A percentile compares a stretch with the other conserved stretches of the same genome.
Evolutionary conservation across 2,797 vertebrate species (phyloP).

Genomic region (Labeo calbasu): DNA sequence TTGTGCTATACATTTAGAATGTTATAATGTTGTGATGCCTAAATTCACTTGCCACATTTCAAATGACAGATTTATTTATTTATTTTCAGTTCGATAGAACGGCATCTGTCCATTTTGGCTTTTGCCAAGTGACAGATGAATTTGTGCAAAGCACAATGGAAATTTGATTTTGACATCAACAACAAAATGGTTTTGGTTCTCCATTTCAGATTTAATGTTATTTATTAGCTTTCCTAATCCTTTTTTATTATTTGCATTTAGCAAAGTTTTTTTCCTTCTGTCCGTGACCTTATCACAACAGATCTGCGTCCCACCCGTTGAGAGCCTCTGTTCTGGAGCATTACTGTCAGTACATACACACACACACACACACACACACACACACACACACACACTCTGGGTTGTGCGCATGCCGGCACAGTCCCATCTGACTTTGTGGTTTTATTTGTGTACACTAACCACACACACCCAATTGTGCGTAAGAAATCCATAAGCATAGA

Average conservation of each 20-base stretch:
- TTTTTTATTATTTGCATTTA: neutral
- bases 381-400: neutral
- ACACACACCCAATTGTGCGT: neutral
- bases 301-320: neutral
- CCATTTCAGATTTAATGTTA: neutral
- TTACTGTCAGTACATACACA: slow-evolving; percentile 35
- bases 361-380: neutral
- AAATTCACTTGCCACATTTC: neutral
- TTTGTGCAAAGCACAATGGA: neutral
- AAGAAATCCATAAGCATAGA: slow-evolving; percentile 13
- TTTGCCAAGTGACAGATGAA: neutral
- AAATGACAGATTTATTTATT: neutral
- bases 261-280: neutral
- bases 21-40: neutral
- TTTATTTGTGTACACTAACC: neutral
- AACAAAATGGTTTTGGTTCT: neutral
- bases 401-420: slow-evolving; percentile 12
- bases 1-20: neutral
- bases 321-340: slow-evolving; percentile 8
- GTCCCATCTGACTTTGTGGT: slow-evolving; percentile 1
- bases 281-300: neutral
- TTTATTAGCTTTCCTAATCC: neutral
- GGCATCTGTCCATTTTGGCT: neutral
- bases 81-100: neutral
- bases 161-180: neutral